Percentiles rank a stretch among this genome's conserved stretches.
These are phyloP conservation scores for Cardiocondyla obscurior DNA, from an alignment of 1,140 invertebrate genomes.

Conservation along the genomic window DNA sequence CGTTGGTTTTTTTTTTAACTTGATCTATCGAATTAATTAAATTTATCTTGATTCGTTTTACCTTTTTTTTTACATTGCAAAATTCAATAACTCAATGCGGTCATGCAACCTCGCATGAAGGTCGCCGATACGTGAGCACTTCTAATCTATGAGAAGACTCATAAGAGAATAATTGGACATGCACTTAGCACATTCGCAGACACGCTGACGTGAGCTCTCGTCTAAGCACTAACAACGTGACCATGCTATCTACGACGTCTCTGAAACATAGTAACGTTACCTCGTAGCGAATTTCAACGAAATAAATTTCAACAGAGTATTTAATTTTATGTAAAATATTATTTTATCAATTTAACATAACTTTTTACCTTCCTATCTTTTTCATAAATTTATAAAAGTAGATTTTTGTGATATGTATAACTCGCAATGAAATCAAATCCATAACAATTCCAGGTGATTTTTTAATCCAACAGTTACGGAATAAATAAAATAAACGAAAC, in stretches of 20 bases:
- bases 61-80: background rate
- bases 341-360: background rate
- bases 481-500: constrained; percentile 24
- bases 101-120: constrained; percentile 4
- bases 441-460: background rate
- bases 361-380: background rate
- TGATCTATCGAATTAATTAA: too few species aligned
- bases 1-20: background rate
- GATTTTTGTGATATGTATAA: background rate
- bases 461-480: background rate
- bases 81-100: background rate
- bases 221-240: background rate
- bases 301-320: too few species aligned
- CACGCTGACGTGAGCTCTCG: background rate
- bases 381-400: background rate
- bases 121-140: background rate
- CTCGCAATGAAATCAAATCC: background rate
- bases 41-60: background rate
- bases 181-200: constrained; percentile 2
- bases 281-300: background rate
- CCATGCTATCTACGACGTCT: background rate
- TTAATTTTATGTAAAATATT: too few species aligned
- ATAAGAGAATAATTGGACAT: constrained; percentile 36
- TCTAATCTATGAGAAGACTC: constrained; percentile 23
- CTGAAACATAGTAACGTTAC: background rate